phyloP scores from a whole-genome alignment of 64 coral and sea anemone genomes.

The Montipora sp. region DNA sequence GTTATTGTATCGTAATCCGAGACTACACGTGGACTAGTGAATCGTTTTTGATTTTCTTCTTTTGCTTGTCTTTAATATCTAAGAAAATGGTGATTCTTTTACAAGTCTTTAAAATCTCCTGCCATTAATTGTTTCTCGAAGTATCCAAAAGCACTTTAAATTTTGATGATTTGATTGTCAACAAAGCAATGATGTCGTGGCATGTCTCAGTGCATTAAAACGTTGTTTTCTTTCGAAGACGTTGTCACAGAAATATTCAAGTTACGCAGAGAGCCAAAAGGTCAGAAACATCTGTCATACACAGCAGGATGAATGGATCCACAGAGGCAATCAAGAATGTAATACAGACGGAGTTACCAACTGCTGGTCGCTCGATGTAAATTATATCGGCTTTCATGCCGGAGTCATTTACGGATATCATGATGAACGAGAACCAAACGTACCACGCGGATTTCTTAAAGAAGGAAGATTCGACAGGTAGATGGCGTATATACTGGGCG shows the following conservation, averaged over 20 bases:
- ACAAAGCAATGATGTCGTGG: not conserved
- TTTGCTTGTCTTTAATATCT: too few species aligned
- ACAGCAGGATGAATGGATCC: not conserved
- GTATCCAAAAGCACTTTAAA: not conserved
- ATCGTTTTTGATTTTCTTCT: too few species aligned
- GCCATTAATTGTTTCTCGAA: too few species aligned
- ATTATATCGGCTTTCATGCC: not conserved
- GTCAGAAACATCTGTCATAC: not conserved
- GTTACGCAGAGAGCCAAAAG: not conserved
- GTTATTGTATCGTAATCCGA: too few species aligned
- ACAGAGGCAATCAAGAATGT: not conserved
- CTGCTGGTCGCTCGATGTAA: not conserved
- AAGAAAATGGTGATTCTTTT: too few species aligned
- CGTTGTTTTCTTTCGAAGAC: not conserved
- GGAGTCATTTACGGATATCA: not conserved
- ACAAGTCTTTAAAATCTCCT: too few species aligned
- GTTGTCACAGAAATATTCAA: not conserved
- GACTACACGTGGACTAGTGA: too few species aligned
- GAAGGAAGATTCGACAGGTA: constrained; percentile 35
- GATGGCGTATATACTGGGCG: constrained; percentile 23
- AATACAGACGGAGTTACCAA: not conserved
- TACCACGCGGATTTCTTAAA: constrained; percentile 49
- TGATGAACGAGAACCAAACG: constrained; percentile 10
- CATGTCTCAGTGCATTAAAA: not conserved
- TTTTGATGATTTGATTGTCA: not conserved